A percentile compares a stretch with the other conserved stretches of the same genome.
phyloP scores from a whole-genome alignment of 2,888 invertebrate genomes.

The Brachylomia viminalis region DNA sequence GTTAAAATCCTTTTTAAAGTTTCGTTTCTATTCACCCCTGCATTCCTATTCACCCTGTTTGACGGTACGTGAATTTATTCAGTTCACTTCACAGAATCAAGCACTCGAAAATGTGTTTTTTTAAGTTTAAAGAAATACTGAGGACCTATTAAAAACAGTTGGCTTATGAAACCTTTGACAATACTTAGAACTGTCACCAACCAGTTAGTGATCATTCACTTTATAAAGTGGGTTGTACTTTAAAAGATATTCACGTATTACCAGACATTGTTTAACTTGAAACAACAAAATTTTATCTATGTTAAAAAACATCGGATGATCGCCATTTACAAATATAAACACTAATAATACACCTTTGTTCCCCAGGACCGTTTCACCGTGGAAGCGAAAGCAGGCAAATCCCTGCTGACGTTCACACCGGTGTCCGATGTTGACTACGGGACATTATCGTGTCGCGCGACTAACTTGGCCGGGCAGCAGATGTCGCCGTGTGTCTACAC shows the following conservation, averaged over 20 bases:
- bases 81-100: too few relatives aligned
- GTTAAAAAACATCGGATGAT: not conserved
- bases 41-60: too few relatives aligned
- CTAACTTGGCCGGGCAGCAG: slow-evolving; percentile 93
- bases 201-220: not conserved
- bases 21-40: too few relatives aligned
- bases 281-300: not conserved
- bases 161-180: not conserved
- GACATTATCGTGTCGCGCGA: slow-evolving; percentile 94
- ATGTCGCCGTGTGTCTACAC: slow-evolving; percentile 94
- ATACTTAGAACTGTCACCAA: not conserved
- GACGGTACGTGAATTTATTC: too few relatives aligned
- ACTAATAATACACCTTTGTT: not conserved
- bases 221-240: not conserved
- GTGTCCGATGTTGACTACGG: slow-evolving; percentile 95
- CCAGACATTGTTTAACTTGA: not conserved
- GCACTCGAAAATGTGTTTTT: not conserved
- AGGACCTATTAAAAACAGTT: not conserved
- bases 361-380: slow-evolving; percentile 90
- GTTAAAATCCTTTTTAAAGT: too few relatives aligned
- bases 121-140: not conserved
- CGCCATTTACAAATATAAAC: not conserved
- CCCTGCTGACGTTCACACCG: slow-evolving; percentile 94
- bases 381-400: slow-evolving; percentile 89
- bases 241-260: not conserved